Base-by-base conservation (phyloP, 2,888 invertebrate genomes). In the Rhagonycha lutea region DNA sequence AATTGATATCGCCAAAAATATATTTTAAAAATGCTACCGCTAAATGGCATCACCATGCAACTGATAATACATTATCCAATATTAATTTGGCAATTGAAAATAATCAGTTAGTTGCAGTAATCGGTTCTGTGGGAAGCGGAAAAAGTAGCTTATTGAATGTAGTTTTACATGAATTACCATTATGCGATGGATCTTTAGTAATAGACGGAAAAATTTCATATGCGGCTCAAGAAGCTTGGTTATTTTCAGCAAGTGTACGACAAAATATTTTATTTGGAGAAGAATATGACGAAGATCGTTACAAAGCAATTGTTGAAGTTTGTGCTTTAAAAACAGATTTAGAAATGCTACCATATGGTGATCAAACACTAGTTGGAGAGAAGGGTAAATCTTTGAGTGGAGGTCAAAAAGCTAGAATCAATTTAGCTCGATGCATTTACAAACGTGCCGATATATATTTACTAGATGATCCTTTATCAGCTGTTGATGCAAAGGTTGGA, bases 381-480 rank as follows among this genome's bases (percentile, higher is more conserved):
- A 90, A 93, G 62, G 95, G 95, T 10, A 91, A 93, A 0, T 92
- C 92, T 12, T 87, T 96, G 9, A 94, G 94, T 24, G 95, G 95
- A 10, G 95, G 95, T n/a, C 95, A 95, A 86, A 91, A 92, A 84
- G 94, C 95, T 0, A 89, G 95, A 78, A 91, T 96, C 60, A 94
- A 93, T 85, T 88, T 96, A 68, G 94, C 94, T 0, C 89, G 94
- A 82, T 91, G 93, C 0, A 88, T 94, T 69, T 96, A 95, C 83
- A 92, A 92, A 81, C 90, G 93, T 80, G 94, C 94, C 0, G 95
- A 96, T 82, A 90, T 96, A 62, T 95, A 95, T 83, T 88, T 96
- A 28, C 86, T 96, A 68, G 95, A 96, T 82, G 96, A 96, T 95
- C 94, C 95, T 0, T 86, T 95, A 24, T 93, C 94, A 62, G 94